These are phyloP conservation scores for Uromys caudimaculatus DNA, from an alignment of 2,797 vertebrate species.

Conservation along the genomic window DNA sequence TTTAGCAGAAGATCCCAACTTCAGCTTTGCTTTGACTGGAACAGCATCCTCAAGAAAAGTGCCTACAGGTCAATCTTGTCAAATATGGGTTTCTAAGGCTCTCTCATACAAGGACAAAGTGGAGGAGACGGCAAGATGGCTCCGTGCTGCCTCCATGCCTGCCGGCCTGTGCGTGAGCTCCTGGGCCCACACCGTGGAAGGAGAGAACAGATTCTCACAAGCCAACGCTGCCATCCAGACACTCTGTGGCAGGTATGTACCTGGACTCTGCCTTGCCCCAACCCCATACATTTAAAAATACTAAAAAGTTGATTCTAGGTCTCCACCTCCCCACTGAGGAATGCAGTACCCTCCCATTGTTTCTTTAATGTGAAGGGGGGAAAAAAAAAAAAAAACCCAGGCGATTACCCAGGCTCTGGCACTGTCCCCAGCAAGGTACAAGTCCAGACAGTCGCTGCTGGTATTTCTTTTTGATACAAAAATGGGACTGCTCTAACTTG, in stretches of 20 bases:
- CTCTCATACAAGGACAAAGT: not conserved
- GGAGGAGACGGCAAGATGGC: not conserved
- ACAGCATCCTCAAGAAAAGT: not conserved
- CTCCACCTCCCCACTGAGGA: conserved; percentile 38
- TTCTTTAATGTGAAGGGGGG: conserved; percentile 56
- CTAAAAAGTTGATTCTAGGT: not conserved
- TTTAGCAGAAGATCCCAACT: not conserved
- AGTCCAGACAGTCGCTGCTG: conserved; percentile 71
- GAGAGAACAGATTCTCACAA: not conserved
- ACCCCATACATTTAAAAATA: not conserved
- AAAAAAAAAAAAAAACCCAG: not conserved
- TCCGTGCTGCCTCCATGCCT: not conserved
- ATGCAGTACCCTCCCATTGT: conserved; percentile 46
- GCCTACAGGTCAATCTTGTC: conserved; percentile 28
- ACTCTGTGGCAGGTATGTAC: not conserved
- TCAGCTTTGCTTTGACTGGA: conserved; percentile 46
- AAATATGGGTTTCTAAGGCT: conserved; percentile 44
- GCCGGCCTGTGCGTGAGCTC: not conserved
- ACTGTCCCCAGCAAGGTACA: conserved; percentile 60
- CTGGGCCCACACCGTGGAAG: not conserved
- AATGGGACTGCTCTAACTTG: conserved; percentile 73
- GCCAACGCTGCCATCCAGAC: not conserved
- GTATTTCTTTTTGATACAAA: conserved; percentile 68
- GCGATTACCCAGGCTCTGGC: conserved; percentile 54
- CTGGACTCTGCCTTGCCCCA: not conserved